phyloP scores from a whole-genome alignment of 2,888 invertebrate genomes.

The Eupsilia transversa region DNA sequence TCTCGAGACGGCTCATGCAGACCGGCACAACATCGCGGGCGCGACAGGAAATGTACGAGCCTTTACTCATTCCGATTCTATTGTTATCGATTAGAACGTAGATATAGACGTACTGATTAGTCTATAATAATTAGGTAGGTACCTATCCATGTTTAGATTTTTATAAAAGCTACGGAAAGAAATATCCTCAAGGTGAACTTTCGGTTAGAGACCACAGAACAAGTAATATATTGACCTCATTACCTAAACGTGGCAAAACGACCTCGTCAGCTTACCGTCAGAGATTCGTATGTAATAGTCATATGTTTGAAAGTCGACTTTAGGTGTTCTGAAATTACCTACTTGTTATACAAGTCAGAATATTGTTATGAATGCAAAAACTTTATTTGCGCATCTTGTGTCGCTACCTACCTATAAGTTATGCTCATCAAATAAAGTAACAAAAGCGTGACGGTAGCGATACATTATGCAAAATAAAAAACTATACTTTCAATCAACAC shows the following conservation, averaged over 20 bases:
- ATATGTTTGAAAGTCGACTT: neutral
- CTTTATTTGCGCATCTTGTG: conserved; percentile 34
- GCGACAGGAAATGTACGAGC: too few relatives aligned
- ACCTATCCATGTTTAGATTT: conserved; percentile 5
- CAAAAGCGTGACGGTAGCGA: conserved; percentile 32
- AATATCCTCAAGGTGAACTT: conserved; percentile 29
- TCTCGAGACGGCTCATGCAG: neutral
- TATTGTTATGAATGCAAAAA: conserved; percentile 10
- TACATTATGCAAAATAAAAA: conserved; percentile 30
- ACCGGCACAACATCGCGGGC: too few relatives aligned
- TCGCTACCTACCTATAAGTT: conserved; percentile 7
- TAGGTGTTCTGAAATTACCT: conserved; percentile 3
- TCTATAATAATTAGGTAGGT: neutral
- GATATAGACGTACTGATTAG: neutral
- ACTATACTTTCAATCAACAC: conserved; percentile 44
- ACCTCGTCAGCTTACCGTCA: neutral
- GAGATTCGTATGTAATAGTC: neutral
- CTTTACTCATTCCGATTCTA: neutral
- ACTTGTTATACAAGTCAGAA: conserved; percentile 4
- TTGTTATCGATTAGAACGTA: conserved; percentile 13
- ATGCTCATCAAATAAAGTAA: conserved; percentile 29
- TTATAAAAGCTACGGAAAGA: conserved; percentile 1
- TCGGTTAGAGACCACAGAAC: conserved; percentile 5
- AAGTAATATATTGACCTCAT: conserved; percentile 3
- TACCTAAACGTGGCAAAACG: neutral